A percentile compares a stretch with the other conserved stretches of the same genome.
phyloP scores from a whole-genome alignment of 2,797 vertebrate genomes.

The Acrossocheilus fasciatus region DNA sequence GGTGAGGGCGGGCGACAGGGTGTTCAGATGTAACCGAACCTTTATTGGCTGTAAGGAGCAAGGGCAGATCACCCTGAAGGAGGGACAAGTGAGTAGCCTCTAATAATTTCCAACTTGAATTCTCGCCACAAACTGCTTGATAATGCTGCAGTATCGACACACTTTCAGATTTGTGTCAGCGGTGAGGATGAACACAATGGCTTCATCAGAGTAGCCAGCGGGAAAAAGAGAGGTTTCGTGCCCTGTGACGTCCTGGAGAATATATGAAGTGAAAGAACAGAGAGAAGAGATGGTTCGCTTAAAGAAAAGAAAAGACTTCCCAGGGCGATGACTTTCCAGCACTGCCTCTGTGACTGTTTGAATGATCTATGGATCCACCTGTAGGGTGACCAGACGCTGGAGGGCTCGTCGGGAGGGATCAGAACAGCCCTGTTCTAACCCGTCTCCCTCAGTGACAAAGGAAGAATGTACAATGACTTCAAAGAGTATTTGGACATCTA shows the following conservation, averaged over 20 bases:
- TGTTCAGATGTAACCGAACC: slow-evolving; percentile 90
- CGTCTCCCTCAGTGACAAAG: slow-evolving; percentile 8
- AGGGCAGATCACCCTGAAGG: slow-evolving; percentile 94
- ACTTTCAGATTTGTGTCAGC: slow-evolving; percentile 89
- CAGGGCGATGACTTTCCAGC: background rate
- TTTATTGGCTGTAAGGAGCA: slow-evolving; percentile 96
- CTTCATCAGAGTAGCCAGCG: slow-evolving; percentile 91
- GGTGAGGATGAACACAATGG: slow-evolving; percentile 86
- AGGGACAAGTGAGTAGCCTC: slow-evolving; percentile 87
- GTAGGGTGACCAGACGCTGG: slow-evolving; percentile 1
- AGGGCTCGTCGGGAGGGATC: background rate
- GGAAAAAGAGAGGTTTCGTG: slow-evolving; percentile 93
- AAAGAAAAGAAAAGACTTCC: slow-evolving; percentile 28
- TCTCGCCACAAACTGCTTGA: background rate
- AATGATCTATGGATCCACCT: background rate
- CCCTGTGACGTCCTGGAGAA: slow-evolving; percentile 91
- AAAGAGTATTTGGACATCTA: slow-evolving; percentile 17
- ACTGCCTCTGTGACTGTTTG: slow-evolving; percentile 16
- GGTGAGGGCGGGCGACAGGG: slow-evolving; percentile 84
- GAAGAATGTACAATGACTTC: slow-evolving; percentile 9
- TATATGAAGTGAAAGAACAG: slow-evolving; percentile 78
- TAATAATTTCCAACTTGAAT: background rate
- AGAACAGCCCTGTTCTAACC: slow-evolving; percentile 7
- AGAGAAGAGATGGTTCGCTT: background rate
- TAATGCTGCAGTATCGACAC: background rate